Conservation (phyloP, 2,888 invertebrate genomes). For the Drosophila mayaguana region DNA sequence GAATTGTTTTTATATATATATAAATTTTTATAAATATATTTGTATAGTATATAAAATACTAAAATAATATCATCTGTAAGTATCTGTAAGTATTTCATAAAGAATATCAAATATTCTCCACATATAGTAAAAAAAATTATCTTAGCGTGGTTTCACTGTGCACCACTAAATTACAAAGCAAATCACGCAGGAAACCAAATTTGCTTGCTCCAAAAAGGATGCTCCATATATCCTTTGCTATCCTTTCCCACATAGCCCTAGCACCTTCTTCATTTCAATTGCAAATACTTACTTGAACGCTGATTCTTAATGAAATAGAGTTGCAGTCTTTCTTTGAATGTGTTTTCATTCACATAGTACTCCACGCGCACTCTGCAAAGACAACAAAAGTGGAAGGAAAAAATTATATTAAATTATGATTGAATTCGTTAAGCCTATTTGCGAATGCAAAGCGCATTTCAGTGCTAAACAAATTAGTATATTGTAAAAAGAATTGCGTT, state of each 20-base stretch:
- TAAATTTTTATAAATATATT: too few relatives aligned
- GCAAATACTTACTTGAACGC: conserved; percentile 96
- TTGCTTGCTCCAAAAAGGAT: neutral
- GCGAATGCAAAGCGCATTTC: conserved; percentile 14
- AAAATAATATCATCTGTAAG: too few relatives aligned
- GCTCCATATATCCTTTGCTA: neutral
- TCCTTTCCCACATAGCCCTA: too few relatives aligned
- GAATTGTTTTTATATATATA: too few relatives aligned
- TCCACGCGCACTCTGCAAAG: conserved; percentile 98
- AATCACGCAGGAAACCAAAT: neutral
- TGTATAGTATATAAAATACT: too few relatives aligned
- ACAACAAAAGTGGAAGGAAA: conserved; percentile 18
- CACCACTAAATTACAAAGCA: neutral
- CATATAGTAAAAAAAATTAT: neutral
- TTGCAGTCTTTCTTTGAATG: conserved; percentile 99
- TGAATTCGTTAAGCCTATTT: conserved; percentile 45
- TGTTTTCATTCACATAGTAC: conserved; percentile 99
- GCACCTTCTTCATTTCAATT: neutral
- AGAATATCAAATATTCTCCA: neutral
- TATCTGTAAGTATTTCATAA: too few relatives aligned
- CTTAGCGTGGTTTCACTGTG: neutral
- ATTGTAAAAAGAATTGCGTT: conserved; percentile 31
- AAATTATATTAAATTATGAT: conserved; percentile 8
- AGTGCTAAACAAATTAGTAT: conserved; percentile 26
- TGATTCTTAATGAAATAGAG: conserved; percentile 99